A percentile compares a stretch with the other conserved stretches of the same genome.
Evolutionary conservation across 1,140 invertebrate genomes (phyloP).

Genomic region (Bombyx mandarina): DNA sequence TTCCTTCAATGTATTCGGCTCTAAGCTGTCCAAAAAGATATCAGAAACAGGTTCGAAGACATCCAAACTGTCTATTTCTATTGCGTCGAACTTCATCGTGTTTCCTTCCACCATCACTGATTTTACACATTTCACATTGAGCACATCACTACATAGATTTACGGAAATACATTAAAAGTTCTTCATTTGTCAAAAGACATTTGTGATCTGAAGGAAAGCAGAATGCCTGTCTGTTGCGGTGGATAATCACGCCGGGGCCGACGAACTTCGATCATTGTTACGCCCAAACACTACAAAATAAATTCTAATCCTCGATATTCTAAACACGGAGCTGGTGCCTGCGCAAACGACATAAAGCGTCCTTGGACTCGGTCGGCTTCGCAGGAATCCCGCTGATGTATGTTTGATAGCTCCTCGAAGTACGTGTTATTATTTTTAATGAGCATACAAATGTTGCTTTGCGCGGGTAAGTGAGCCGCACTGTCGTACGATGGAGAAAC

Average conservation of each 20-base stretch:
- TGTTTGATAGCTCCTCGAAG: too few species aligned
- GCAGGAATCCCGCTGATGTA: too few species aligned
- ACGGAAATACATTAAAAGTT: neutral
- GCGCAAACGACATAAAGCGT: constrained; percentile 45
- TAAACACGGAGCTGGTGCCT: constrained; percentile 40
- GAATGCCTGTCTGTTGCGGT: constrained; percentile 23
- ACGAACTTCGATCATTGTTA: constrained; percentile 59
- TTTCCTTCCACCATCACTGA: constrained; percentile 47
- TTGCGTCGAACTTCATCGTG: constrained; percentile 42
- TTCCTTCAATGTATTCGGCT: constrained; percentile 39
- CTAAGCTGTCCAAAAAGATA: constrained; percentile 53
- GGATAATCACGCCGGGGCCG: constrained; percentile 40
- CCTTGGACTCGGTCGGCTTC: constrained; percentile 21
- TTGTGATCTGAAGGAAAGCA: constrained; percentile 20
- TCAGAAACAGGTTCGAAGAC: constrained; percentile 39
- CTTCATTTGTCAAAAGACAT: constrained; percentile 26
- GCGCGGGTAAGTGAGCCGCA: too few species aligned
- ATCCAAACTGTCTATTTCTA: constrained; percentile 54
- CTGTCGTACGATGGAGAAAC: too few species aligned
- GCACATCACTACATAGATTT: neutral
- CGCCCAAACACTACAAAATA: constrained; percentile 53
- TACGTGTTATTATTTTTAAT: too few species aligned
- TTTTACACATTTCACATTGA: constrained; percentile 14
- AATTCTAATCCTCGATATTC: constrained; percentile 43
- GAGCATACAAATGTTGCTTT: too few species aligned